Base-by-base conservation (phyloP, 2,797 vertebrate species). In the Mormyrus proboscirostris region DNA sequence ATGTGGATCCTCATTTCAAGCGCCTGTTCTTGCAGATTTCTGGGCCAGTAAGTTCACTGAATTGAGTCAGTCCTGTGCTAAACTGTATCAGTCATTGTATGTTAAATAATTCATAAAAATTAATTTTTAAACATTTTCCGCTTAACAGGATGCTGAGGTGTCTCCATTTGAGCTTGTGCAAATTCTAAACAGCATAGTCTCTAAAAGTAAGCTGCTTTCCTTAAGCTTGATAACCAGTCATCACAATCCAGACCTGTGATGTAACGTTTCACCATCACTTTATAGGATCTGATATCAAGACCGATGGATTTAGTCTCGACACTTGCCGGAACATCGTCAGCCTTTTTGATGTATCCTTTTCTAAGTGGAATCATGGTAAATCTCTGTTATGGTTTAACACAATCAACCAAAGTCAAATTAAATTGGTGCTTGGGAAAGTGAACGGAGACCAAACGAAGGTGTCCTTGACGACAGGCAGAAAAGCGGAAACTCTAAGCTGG, bases 1-100 rank as follows among this genome's bases (percentile, higher is more conserved):
- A 97, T 86, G 95, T 99, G 0, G 96, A 98, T 53, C 95, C 97
- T 47, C 94, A 93, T 16, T 98, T 98, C 94, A 96, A 96, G 92
- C 90, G 90, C 0, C 91, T 98, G 90, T 99, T 99, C 91, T 93
- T 92, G 91, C 93, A 97, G 90, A 89, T 98, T 88, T 95, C 98
- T 16, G 98, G 97, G 90, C 94, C 92, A 88, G 98, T 99, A 94
- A 79, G 97, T 10, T 22, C 12, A 3, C 53, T 33, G 12, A n/a
- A 29, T 87, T 51, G 8, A 84, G 22, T 29, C 7, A 2, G 47
- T 53, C 73, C 38, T 79, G 5, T 44, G 14, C 5, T 79, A 76
- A 41, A 41, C 2, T 29, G 82, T 2, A 25, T 84, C 12, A 44
- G n/a, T 51, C 19, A 84, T 2, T 50, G 47, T 49, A 85, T 29